Evolutionary conservation across 2,113 vertebrate genomes (phyloP), one percentile per base, ranked within the genome.

Genomic region (Myocastor coypus): DNA sequence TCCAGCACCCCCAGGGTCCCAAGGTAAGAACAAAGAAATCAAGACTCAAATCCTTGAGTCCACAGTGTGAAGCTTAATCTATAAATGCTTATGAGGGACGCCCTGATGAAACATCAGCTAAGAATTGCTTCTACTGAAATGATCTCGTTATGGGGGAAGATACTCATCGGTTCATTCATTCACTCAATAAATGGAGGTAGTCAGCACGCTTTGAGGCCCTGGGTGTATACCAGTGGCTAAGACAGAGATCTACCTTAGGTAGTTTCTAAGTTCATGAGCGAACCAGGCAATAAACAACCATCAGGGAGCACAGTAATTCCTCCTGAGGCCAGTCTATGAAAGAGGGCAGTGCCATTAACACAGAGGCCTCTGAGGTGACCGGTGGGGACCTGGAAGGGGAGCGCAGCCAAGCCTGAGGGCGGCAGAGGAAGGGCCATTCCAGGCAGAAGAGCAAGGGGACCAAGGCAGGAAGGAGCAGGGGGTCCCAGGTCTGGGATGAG

Each of bases 51-150:
- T 66, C 19, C 40, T 89, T 57, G 10, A 68, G 50, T 61, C 10
- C 4, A 63, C 73, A 83, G 1, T 30, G 86, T 16, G 17, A 84
- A 95, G 66, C 32, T 92, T 50, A 55, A 93, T 82, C 40, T 66
- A 71, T 52, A 90, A 30, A 87, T n/a, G 26, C 84, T 88, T 42
- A 11, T 11, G 66, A 69, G 19, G 1, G 19, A 32, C n/a, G 17
- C 8, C 37, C 37, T 73, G 57, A 84, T 55, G 57, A 87, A 92
- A 85, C 1, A 57, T 50, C 9, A 40, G 24, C 46, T 80, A 81
- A 92, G 40, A 19, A 64, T 91, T 86, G 89, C 66, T 90, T 92
- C n/a, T 88, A 24, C 4, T 92, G 42, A 92, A 84, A 84, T 81
- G 42, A 26, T 12, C 32, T 55, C 55, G 8, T n/a, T 22, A 55